A percentile compares a stretch with the other conserved stretches of the same genome.
Evolutionary conservation across 1,140 invertebrate species (phyloP).

Genomic region (Drosophila ananassae): DNA sequence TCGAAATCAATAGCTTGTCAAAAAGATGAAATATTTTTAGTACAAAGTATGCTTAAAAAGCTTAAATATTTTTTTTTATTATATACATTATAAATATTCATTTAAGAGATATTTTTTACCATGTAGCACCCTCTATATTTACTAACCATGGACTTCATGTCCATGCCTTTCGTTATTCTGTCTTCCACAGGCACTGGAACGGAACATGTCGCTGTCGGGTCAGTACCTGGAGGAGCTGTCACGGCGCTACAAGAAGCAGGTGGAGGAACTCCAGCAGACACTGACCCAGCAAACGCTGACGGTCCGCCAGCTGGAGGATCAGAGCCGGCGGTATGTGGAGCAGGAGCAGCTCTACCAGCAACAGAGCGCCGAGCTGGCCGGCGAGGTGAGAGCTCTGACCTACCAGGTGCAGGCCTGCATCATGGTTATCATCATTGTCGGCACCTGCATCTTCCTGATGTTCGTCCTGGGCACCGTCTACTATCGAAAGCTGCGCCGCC

Average conservation of each 20-base stretch:
- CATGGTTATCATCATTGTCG: constrained; percentile 71
- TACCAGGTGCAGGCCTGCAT: constrained; percentile 76
- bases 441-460: constrained; percentile 72
- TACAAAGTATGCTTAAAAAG: too few relatives aligned
- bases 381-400: constrained; percentile 87
- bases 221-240: constrained; percentile 98
- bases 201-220: constrained; percentile 97
- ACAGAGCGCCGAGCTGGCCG: constrained; percentile 86
- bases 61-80: too few relatives aligned
- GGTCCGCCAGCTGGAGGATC: constrained; percentile 89
- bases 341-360: constrained; percentile 88
- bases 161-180: constrained; percentile 23
- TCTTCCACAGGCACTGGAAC: constrained; percentile 91
- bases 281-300: constrained; percentile 95
- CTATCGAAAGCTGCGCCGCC: constrained; percentile 65
- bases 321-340: constrained; percentile 89
- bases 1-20: too few relatives aligned
- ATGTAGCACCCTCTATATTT: constrained; percentile 21
- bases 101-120: neutral
- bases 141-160: constrained; percentile 6
- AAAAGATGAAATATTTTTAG: too few relatives aligned
- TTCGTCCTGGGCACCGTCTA: constrained; percentile 70
- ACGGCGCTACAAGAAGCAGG: constrained; percentile 96
- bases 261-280: constrained; percentile 95
- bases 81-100: too few relatives aligned